Base-by-base conservation (phyloP, 2,113 vertebrate species). In the Nettapus auritus region DNA sequence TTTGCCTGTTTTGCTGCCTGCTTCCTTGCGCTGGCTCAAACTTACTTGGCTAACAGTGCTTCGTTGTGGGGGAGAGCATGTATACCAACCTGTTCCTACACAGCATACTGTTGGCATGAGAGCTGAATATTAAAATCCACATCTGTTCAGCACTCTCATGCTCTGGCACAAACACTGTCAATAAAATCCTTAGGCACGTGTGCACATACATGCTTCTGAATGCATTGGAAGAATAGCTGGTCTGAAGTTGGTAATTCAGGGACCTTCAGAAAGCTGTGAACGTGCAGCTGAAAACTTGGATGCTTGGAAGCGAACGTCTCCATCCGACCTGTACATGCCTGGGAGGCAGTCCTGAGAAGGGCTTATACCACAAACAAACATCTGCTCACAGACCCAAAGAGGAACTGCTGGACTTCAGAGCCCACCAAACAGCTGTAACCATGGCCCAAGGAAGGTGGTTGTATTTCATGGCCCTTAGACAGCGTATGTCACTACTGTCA, bases 71-170 rank as follows among this genome's bases (percentile, higher is more conserved):
- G 90, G 76, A 90, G 90, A 93, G 90, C 68, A 70, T 84, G 69
- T 36, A 77, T n/a, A 83, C 86, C 96, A 94, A 12, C 95, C 90
- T 90, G 86, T 46, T 95, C 74, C 86, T 84, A 67, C 88, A 52
- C 80, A 92, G 22, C 60, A 86, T 59, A 19, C 17, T 44, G 68
- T 63, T 95, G 88, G 86, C 89, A 5, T 5, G 80, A 90, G 88
- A 93, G 22, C 64, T 48, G 80, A 86, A 71, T 6, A 81, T 92
- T 74, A 86, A 95, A 88, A 71, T 42, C 92, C 86, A 60, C 91
- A 90, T 93, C 94, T 94, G 95, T 55, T 95, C 83, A 48, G 84
- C 4, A 2, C 3, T 13, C 80, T 90, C 60, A 1, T 48, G 77
- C 90, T 70, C 62, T 86, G 83, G 56, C 93, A 92, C 42, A 81